These are phyloP conservation scores for Lynx canadensis DNA, from an alignment of 2,113 vertebrate species.

Conservation along the genomic window DNA sequence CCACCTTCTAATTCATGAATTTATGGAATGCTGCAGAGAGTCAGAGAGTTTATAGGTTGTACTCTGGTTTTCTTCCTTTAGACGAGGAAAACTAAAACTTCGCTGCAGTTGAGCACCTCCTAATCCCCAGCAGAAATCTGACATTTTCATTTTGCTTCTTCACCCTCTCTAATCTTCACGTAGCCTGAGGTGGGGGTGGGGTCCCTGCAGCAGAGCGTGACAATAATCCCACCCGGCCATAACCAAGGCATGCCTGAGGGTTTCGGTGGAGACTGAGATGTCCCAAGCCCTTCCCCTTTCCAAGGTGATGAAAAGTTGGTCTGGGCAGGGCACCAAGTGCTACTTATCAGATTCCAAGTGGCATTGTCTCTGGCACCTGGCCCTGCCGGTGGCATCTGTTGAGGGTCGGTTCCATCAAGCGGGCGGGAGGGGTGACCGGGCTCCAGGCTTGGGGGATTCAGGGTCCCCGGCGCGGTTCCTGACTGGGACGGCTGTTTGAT, in stretches of 20 bases:
- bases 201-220: not conserved
- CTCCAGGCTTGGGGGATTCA: too few species aligned
- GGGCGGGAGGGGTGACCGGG: not conserved
- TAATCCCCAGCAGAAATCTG: not conserved
- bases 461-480: not conserved
- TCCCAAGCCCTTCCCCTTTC: not conserved
- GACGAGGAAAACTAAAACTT: not conserved
- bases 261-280: not conserved
- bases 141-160: constrained; percentile 7
- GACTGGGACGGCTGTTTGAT: not conserved
- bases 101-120: not conserved
- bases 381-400: not conserved
- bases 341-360: constrained; percentile 47
- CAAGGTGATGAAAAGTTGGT: constrained; percentile 51
- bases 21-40: not conserved
- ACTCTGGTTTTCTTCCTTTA: not conserved
- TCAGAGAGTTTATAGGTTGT: not conserved
- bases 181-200: not conserved
- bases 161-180: not conserved
- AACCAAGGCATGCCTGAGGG: constrained; percentile 4
- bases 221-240: not conserved
- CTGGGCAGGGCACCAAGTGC: constrained; percentile 14
- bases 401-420: not conserved
- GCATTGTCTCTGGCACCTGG: not conserved
- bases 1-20: not conserved